A percentile compares a stretch with the other conserved stretches of the same genome.
phyloP scores from a whole-genome alignment of 2,888 invertebrate genomes.

The Nephrotoma flavescens region DNA sequence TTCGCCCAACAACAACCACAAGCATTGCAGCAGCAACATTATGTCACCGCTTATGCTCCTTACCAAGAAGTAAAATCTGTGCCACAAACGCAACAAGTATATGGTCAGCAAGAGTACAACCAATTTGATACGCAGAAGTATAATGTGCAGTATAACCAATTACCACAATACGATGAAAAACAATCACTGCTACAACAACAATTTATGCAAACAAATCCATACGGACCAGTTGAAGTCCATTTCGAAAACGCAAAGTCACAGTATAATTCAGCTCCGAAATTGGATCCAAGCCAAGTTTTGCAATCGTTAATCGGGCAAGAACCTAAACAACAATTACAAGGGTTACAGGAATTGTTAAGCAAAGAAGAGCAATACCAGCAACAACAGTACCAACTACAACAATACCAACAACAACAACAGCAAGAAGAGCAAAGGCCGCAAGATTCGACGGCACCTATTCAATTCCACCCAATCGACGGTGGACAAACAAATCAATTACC shows the following conservation, averaged over 20 bases:
- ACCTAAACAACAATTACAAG: conserved; percentile 1
- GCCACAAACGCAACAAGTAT: neutral
- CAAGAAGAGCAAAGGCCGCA: conserved; percentile 18
- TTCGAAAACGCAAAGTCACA: neutral
- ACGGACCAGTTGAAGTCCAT: neutral
- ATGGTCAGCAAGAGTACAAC: neutral
- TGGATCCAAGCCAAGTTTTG: neutral
- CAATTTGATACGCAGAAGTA: neutral
- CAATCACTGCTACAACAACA: neutral
- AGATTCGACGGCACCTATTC: conserved; percentile 26
- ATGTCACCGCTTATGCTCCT: neutral
- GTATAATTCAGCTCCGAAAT: neutral
- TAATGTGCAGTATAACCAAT: neutral
- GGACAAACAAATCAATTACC: neutral
- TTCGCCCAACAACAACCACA: neutral
- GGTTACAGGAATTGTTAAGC: neutral
- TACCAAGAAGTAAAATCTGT: neutral
- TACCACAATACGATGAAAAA: neutral
- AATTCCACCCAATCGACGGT: conserved; percentile 20
- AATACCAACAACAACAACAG: neutral
- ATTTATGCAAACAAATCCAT: neutral
- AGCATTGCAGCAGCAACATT: neutral
- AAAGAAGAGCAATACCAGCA: neutral
- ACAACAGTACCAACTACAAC: neutral
- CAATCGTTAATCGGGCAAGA: conserved; percentile 5